Conservation (phyloP, 2,888 invertebrate genomes). For the Heteropelma amictum region DNA sequence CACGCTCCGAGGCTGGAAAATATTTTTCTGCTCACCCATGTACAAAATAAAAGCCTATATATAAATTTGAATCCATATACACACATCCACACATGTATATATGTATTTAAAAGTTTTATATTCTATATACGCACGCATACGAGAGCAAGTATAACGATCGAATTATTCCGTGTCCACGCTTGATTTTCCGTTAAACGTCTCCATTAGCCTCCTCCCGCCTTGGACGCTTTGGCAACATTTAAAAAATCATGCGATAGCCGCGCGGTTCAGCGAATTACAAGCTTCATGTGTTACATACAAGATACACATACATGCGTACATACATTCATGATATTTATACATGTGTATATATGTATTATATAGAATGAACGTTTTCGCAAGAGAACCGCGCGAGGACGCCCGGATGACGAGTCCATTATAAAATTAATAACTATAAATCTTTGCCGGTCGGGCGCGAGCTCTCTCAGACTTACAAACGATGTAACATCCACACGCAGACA, state of each 20-base stretch:
- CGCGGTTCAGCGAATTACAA: constrained; percentile 36
- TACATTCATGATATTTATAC: not conserved
- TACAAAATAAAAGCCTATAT: too few relatives aligned
- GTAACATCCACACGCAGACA: constrained; percentile 16
- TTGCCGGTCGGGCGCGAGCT: constrained; percentile 56
- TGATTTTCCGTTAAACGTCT: constrained; percentile 61
- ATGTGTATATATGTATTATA: not conserved
- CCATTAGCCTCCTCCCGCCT: constrained; percentile 49
- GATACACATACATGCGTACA: not conserved
- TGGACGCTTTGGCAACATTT: constrained; percentile 34
- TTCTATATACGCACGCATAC: too few relatives aligned
- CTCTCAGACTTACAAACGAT: constrained; percentile 47
- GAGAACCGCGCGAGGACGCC: constrained; percentile 52
- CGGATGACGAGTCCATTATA: constrained; percentile 73
- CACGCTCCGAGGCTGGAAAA: too few relatives aligned
- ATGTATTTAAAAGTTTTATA: constrained; percentile 20
- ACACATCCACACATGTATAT: not conserved
- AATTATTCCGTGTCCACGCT: constrained; percentile 52
- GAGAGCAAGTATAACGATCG: too few relatives aligned
- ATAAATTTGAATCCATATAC: not conserved
- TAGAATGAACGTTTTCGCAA: constrained; percentile 44
- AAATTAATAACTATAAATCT: constrained; percentile 76
- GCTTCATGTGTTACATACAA: constrained; percentile 20
- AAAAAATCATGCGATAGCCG: constrained; percentile 45
- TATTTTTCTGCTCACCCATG: too few relatives aligned